A percentile compares a stretch with the other conserved stretches of the same genome.
Conservation (phyloP, 2,888 invertebrate genomes). For the Drosophila limbata region DNA sequence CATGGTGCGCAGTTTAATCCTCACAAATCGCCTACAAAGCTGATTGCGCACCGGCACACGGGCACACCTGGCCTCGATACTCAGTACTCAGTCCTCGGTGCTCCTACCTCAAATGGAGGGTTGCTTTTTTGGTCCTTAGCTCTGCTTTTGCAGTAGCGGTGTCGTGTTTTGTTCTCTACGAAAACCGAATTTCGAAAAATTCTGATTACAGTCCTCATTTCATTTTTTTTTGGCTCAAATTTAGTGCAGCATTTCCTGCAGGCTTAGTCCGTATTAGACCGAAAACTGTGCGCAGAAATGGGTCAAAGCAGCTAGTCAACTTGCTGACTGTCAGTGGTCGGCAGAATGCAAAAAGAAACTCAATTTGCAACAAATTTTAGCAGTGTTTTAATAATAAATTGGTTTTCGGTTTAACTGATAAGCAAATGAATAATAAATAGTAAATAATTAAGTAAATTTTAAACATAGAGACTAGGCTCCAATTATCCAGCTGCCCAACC, state of each 20-base stretch:
- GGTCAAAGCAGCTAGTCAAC: constrained; percentile 27
- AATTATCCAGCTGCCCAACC: constrained; percentile 30
- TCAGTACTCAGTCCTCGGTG: constrained; percentile 21
- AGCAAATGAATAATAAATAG: not conserved
- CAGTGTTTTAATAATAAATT: not conserved
- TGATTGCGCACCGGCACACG: constrained; percentile 76
- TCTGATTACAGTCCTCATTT: constrained; percentile 45
- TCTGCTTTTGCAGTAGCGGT: constrained; percentile 58
- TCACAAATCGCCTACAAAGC: constrained; percentile 81
- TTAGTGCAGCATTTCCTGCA: constrained; percentile 53
- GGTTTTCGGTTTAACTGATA: not conserved
- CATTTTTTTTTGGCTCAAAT: constrained; percentile 31
- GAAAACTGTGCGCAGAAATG: constrained; percentile 39
- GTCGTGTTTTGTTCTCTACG: constrained; percentile 68
- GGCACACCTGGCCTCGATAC: constrained; percentile 61
- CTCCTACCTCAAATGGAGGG: constrained; percentile 48
- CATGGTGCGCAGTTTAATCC: constrained; percentile 77
- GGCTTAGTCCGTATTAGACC: constrained; percentile 67
- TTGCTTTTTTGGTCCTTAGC: constrained; percentile 36
- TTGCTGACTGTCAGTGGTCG: constrained; percentile 57
- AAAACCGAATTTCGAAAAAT: constrained; percentile 42
- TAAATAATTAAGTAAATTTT: not conserved
- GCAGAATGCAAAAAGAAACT: constrained; percentile 25
- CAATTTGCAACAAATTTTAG: constrained; percentile 3
- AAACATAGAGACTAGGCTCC: not conserved